Evolutionary conservation across 2,888 invertebrate genomes (phyloP).

Genomic region (Napeogenes sylphis): DNA sequence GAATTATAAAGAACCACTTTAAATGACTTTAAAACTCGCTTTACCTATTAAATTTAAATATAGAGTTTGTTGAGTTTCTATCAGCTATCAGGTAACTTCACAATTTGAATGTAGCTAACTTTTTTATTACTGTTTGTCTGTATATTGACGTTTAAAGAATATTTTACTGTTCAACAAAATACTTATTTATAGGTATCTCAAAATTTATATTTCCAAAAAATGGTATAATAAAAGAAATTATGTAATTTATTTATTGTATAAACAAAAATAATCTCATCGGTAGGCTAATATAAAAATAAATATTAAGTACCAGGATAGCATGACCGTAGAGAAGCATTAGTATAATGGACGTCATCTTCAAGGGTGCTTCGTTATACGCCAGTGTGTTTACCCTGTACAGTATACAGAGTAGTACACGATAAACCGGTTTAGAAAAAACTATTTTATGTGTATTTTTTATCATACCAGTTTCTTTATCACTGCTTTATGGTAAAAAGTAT

Average conservation of each 20-base stretch:
- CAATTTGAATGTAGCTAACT: neutral
- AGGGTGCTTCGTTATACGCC: conserved; percentile 19
- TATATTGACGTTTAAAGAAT: too few relatives aligned
- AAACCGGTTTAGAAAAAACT: conserved; percentile 3
- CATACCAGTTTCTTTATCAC: neutral
- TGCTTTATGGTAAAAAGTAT: too few relatives aligned
- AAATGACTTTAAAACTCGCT: conserved; percentile 3
- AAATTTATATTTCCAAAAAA: too few relatives aligned
- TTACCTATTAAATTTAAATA: conserved; percentile 2
- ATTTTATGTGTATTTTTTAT: neutral
- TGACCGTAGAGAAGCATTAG: conserved; percentile 27
- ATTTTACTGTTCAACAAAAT: too few relatives aligned
- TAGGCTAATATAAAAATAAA: neutral
- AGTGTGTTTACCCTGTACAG: conserved; percentile 30
- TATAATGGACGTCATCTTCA: conserved; percentile 26
- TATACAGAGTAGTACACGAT: neutral
- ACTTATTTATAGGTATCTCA: too few relatives aligned
- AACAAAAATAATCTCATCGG: neutral
- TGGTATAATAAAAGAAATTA: too few relatives aligned
- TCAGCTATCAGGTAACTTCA: neutral
- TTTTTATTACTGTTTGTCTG: neutral
- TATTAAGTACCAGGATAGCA: conserved; percentile 5
- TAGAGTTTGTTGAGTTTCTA: neutral
- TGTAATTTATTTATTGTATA: neutral
- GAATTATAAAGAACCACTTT: conserved; percentile 6